Evolutionary conservation across 2,113 vertebrate species (phyloP).

Genomic region (Hylia prasina): DNA sequence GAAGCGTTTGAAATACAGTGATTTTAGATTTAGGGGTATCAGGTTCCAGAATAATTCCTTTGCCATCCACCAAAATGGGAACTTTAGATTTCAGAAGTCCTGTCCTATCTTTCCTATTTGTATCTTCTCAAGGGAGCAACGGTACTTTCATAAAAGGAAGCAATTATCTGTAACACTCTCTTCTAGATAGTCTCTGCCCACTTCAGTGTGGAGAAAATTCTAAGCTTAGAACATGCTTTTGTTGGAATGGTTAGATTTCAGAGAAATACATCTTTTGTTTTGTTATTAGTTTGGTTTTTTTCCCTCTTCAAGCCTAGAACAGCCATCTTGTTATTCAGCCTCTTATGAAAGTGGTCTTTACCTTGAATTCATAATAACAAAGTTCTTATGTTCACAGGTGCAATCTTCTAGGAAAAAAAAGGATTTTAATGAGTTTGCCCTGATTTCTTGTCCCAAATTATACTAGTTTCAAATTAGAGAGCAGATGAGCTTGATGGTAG

Average conservation of each 20-base stretch:
- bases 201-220: neutral
- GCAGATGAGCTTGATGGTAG: neutral
- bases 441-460: neutral
- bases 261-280: neutral
- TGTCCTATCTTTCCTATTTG: neutral
- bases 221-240: neutral
- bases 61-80: neutral
- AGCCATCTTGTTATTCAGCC: neutral
- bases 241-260: neutral
- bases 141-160: neutral
- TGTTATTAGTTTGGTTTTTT: neutral
- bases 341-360: neutral
- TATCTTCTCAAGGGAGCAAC: neutral
- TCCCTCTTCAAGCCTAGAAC: neutral
- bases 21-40: neutral
- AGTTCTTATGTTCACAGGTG: neutral
- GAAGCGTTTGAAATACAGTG: neutral
- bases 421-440: neutral
- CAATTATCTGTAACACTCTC: neutral
- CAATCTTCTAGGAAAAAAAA: neutral
- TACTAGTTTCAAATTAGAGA: neutral
- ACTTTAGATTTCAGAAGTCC: neutral
- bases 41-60: neutral
- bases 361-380: neutral
- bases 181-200: neutral